Evolutionary conservation across 1,140 invertebrate genomes (phyloP), one percentile per base, ranked within the genome.

Genomic region (Druon quercuslanigerum): DNA sequence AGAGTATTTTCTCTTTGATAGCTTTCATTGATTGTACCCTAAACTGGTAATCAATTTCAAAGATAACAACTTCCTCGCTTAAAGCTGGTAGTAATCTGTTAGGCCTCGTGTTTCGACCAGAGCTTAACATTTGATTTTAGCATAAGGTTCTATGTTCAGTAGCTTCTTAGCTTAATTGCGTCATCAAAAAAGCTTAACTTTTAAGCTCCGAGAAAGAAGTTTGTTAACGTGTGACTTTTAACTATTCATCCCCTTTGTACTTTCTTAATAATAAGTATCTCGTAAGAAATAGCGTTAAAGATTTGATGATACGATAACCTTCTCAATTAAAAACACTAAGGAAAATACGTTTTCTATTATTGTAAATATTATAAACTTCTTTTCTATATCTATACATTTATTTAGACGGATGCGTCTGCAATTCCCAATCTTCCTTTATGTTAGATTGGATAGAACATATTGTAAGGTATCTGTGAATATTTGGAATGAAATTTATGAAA

Each of bases 141-240:
- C n/a, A 33, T 1, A 40, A 66, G 40, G 13, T 66, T 66, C n/a
- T 66, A 40, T 20, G 46, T 33, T 14, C 33, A 40, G 60, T 7
- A 66, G 14, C 25, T n/a, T 66, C 60, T 66, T 66, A 66, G 25
- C 60, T 66, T 14, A 66, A 66, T 66, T 20, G 60, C 60, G 33
- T 20, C 60, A 46, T 66, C 60, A 66, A 16, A 7, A 16, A 16
- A 66, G 25, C 60, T 66, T 66, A 66, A 66, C 60, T 66, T 66
- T 40, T 66, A 66, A 40, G 60, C 60, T 40, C 40, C n/a, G 14
- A 40, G 60, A 66, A 66, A 33, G 57, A 66, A 66, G 57, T 66
- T 66, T 66, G 57, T 66, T 66, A 66, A 66, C 57, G 40, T 66
- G 57, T 33, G 57, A 20, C 57, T 66, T 3, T 14, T 66, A 40